Evolutionary conservation across 2,888 invertebrate genomes (phyloP).

Genomic region (Dioctria linearis): DNA sequence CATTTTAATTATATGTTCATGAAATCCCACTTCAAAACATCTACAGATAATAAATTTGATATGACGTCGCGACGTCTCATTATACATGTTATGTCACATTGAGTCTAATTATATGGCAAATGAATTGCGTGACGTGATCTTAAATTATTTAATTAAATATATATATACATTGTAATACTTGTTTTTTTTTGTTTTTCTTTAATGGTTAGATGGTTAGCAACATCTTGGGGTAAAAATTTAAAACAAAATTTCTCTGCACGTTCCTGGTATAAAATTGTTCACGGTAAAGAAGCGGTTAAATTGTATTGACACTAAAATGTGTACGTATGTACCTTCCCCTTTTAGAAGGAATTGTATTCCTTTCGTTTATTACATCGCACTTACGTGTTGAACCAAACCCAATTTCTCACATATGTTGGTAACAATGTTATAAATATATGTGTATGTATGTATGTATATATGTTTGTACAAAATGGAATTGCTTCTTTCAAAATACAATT

Average conservation of each 20-base stretch:
- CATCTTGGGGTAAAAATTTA: neutral
- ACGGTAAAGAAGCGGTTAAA: slow-evolving; percentile 16
- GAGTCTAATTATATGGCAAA: slow-evolving; percentile 18
- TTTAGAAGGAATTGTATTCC: neutral
- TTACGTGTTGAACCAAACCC: neutral
- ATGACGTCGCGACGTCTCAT: neutral
- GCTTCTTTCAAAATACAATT: slow-evolving; percentile 24
- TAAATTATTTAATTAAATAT: slow-evolving; percentile 18
- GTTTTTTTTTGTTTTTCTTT: too few relatives aligned
- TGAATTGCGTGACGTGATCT: slow-evolving; percentile 12
- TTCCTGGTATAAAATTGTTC: neutral
- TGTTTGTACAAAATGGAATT: neutral
- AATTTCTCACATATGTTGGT: too few relatives aligned
- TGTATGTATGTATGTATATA: too few relatives aligned
- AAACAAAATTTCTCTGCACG: neutral
- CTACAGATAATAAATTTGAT: slow-evolving; percentile 20
- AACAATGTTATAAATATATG: too few relatives aligned
- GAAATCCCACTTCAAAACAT: slow-evolving; percentile 3
- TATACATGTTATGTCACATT: neutral
- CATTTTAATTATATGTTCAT: slow-evolving; percentile 12
- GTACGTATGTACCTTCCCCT: too few relatives aligned
- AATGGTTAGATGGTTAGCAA: too few relatives aligned
- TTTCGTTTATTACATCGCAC: neutral
- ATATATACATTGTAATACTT: neutral
- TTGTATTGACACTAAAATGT: neutral